Base-by-base conservation (phyloP, 2,797 vertebrate genomes). In the Ctenopoma multispine region DNA sequence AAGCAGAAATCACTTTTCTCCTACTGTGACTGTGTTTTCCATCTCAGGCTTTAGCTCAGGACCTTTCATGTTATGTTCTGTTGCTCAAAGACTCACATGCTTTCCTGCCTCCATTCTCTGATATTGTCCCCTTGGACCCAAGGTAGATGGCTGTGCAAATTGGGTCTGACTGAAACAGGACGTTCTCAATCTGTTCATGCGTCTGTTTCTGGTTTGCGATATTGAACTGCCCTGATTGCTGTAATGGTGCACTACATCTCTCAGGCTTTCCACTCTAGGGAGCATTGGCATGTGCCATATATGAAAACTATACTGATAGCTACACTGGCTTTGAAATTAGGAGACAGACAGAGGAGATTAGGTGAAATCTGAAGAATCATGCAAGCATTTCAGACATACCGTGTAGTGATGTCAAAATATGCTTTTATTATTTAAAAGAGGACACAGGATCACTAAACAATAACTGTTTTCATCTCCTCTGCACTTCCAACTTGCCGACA, bases 151-250 rank as follows among this genome's bases (percentile, higher is more conserved):
- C 78, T 57, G 63, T 69, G 64, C 80, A 92, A 92, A 93, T 93
- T 93, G 88, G 79, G 64, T 82, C 79, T 87, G 92, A 94, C 92
- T 90, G 84, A 92, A 93, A 91, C 90, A 91, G 92, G 92, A 93
- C 89, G 77, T 93, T 94, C 90, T 87, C 91, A 91, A 91, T 94
- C 89, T 92, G 91, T 91, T 84, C 87, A 40, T 82, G 84, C 81
- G 86, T 93, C 92, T 94, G 93, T 90, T 94, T 94, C 85, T 89
- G 84, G 80, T 94, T 93, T 93, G 83, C 58, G 20, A 73, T 90
- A 89, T 91, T 89, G 87, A 91, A 83, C 83, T 81, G 67, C 82
- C 70, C 82, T 92, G 93, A 93, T 94, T 93, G 84, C 89, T 86
- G 81, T 89, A 92, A 90, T 87, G 77, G 79, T 71, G 72, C 80